A percentile compares a stretch with the other conserved stretches of the same genome.
Evolutionary conservation across 37 sponge, comb jelly and placozoan species (phyloP).

Genomic region (Halichondria panicea): DNA sequence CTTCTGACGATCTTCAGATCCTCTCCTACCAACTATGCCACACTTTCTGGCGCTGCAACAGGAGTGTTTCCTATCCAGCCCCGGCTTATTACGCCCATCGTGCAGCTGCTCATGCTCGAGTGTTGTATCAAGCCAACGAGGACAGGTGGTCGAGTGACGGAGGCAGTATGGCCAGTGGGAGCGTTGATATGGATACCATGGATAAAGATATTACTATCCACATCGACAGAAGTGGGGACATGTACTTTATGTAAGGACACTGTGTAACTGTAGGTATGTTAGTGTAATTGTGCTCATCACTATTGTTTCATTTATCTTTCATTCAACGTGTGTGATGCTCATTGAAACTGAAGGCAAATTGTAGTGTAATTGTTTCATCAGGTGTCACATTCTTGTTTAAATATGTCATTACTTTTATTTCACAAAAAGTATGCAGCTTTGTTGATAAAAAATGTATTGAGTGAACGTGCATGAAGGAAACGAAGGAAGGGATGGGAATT

Average conservation of each 20-base stretch:
- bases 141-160: constrained; percentile 21
- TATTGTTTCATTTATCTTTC: no score
- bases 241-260: constrained; percentile 25
- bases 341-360: no score
- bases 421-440: no score
- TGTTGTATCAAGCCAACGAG: constrained; percentile 60
- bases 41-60: constrained; percentile 42
- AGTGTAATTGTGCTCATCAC: no score
- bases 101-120: constrained; percentile 82
- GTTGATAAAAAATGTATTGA: no score
- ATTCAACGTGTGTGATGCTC: no score
- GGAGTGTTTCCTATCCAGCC: constrained; percentile 59
- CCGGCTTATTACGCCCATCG: constrained; percentile 92
- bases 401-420: no score
- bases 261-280: no score
- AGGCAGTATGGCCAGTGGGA: not conserved
- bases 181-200: constrained; percentile 1
- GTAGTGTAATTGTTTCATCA: no score
- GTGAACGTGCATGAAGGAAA: no score
- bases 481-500: no score
- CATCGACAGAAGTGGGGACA: constrained; percentile 2
- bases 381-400: no score
- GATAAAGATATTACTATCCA: constrained; percentile 22
- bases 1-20: constrained; percentile 50
- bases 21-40: constrained; percentile 53